Evolutionary conservation across 2,797 vertebrate genomes (phyloP).

Genomic region (Denticeps clupeoides): DNA sequence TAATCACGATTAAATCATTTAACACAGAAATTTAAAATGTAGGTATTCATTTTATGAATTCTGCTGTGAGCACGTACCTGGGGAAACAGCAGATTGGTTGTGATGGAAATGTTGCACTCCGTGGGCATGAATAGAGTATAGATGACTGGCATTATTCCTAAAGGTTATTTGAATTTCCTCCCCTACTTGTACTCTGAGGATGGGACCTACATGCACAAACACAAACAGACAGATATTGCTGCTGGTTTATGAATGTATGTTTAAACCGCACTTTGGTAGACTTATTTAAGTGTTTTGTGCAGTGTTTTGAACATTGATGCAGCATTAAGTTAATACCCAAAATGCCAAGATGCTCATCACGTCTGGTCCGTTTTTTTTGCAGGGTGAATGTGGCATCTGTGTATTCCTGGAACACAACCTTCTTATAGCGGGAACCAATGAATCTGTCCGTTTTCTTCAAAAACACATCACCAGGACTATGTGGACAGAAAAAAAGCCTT

Average conservation of each 20-base stretch:
- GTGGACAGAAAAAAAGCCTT: background rate
- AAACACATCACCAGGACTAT: constrained; percentile 59
- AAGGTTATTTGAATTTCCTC: constrained; percentile 63
- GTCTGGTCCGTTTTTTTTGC: constrained; percentile 39
- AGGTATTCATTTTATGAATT: no score
- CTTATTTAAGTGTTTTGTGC: background rate
- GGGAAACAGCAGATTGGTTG: constrained; percentile 44
- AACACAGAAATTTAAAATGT: no score
- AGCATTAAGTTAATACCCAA: no score
- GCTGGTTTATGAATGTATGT: background rate
- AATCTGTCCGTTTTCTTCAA: constrained; percentile 42
- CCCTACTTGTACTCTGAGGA: constrained; percentile 44
- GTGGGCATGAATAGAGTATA: constrained; percentile 63
- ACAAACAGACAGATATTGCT: background rate
- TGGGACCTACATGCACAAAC: constrained; percentile 19
- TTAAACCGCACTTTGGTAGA: background rate
- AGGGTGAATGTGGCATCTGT: constrained; percentile 52
- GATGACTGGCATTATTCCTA: constrained; percentile 66
- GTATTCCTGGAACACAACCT: constrained; percentile 70
- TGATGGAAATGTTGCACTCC: constrained; percentile 50
- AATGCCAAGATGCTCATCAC: constrained; percentile 66
- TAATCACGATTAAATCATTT: no score
- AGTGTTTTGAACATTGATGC: no score
- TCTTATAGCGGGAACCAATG: constrained; percentile 71
- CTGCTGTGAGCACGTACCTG: no score